Evolutionary conservation across 2,797 vertebrate species (phyloP).

Genomic region (Sylvilagus floridanus): DNA sequence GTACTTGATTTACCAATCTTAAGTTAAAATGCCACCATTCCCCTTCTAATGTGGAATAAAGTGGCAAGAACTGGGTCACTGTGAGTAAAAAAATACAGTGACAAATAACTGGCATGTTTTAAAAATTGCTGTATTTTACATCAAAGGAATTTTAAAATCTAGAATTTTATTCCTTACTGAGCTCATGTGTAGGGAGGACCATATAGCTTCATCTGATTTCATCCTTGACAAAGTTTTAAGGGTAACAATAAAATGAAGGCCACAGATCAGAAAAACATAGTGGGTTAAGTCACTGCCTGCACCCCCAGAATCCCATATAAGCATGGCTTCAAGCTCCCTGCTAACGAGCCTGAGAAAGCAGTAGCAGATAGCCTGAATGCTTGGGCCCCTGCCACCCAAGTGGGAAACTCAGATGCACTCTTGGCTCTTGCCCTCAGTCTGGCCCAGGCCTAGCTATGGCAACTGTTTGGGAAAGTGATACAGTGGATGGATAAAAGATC

Average conservation of each 20-base stretch:
- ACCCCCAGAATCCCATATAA: no score
- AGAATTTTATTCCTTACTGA: background rate
- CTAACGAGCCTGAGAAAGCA: no score
- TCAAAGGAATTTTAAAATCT: background rate
- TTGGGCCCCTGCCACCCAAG: no score
- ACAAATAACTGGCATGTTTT: background rate
- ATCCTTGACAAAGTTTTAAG: background rate
- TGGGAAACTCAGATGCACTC: no score
- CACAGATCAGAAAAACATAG: background rate
- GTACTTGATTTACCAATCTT: background rate
- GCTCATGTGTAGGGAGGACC: background rate
- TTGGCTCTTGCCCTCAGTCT: no score
- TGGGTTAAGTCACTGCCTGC: no score
- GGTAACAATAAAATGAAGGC: background rate
- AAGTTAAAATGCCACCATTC: no score
- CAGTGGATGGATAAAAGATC: no score
- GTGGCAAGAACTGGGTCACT: background rate
- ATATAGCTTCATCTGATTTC: background rate
- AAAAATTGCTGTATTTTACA: constrained; percentile 24
- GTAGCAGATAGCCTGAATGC: no score
- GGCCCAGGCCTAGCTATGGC: no score
- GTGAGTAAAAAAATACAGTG: background rate
- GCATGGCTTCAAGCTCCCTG: no score
- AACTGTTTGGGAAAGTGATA: no score
- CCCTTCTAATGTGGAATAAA: background rate